Percentiles rank a stretch among this genome's conserved stretches.
Evolutionary conservation across 2,888 invertebrate genomes (phyloP).

Genomic region (Dioctria linearis): DNA sequence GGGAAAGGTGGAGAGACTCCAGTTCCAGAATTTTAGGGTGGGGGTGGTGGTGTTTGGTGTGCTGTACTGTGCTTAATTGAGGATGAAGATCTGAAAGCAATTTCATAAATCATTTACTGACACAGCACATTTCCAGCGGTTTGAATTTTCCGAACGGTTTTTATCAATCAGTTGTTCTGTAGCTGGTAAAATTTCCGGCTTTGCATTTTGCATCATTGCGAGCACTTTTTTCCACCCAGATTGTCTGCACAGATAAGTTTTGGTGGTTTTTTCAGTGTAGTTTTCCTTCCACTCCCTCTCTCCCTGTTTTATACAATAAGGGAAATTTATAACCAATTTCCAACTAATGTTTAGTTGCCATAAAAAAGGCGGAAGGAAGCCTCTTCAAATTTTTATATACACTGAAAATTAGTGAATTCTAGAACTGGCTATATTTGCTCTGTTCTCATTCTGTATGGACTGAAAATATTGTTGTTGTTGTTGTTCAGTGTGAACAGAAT

Average conservation of each 20-base stretch:
- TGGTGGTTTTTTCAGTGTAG: not conserved
- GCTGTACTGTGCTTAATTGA: constrained; percentile 62
- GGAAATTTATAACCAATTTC: constrained; percentile 1
- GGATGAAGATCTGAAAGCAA: constrained; percentile 65
- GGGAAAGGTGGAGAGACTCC: not conserved
- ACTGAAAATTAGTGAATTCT: not conserved
- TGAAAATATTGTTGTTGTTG: too few relatives aligned
- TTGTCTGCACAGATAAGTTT: constrained; percentile 33
- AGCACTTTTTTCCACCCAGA: constrained; percentile 11
- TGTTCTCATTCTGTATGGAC: not conserved
- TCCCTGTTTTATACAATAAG: not conserved
- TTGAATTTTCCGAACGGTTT: constrained; percentile 37
- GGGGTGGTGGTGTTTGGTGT: not conserved
- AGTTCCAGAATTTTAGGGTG: not conserved
- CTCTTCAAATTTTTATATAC: not conserved
- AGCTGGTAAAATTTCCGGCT: constrained; percentile 40
- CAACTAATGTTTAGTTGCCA: constrained; percentile 4
- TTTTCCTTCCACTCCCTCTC: not conserved
- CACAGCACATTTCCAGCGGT: constrained; percentile 58
- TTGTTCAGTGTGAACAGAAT: not conserved
- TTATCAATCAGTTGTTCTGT: constrained; percentile 50
- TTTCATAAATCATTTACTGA: constrained; percentile 70
- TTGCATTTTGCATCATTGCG: constrained; percentile 25
- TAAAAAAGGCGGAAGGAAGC: not conserved
- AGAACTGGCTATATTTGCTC: not conserved